Percentiles rank a stretch among this genome's conserved stretches.
phyloP scores from a whole-genome alignment of 2,113 vertebrate species.

The Varanus komodoensis region DNA sequence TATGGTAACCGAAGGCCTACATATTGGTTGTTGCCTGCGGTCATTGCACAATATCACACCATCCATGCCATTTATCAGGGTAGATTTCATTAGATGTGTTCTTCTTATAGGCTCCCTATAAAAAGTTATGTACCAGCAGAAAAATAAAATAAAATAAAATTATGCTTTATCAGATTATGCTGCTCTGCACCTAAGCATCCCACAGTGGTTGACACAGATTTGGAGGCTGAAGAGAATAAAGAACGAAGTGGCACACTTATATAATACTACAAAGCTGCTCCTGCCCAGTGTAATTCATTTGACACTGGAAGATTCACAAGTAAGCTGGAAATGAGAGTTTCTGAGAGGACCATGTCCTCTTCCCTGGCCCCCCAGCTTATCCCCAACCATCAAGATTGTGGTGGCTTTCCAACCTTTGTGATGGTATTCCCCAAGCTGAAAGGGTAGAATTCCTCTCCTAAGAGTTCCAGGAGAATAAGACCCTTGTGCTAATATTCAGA shows the following conservation, averaged over 20 bases:
- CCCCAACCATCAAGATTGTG: no score
- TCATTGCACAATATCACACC: slow-evolving; percentile 34
- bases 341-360: no score
- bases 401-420: no score
- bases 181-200: slow-evolving; percentile 62
- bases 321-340: neutral
- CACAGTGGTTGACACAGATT: slow-evolving; percentile 47
- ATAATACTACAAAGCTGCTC: slow-evolving; percentile 31
- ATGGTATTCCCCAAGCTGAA: no score
- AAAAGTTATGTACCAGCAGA: slow-evolving; percentile 56
- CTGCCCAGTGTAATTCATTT: slow-evolving; percentile 25
- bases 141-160: slow-evolving; percentile 65
- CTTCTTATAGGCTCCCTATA: slow-evolving; percentile 56
- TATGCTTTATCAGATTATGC: slow-evolving; percentile 63
- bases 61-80: slow-evolving; percentile 61
- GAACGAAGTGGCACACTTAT: slow-evolving; percentile 37
- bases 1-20: slow-evolving; percentile 36
- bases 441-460: no score
- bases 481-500: no score
- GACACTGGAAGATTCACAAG: slow-evolving; percentile 13
- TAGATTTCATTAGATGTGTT: slow-evolving; percentile 67
- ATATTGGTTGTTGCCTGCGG: slow-evolving; percentile 61
- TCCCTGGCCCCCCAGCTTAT: no score
- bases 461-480: no score
- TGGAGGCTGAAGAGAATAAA: slow-evolving; percentile 58